Evolutionary conservation across 1,140 invertebrate species (phyloP).

Genomic region (Armadillidium nasatum): DNA sequence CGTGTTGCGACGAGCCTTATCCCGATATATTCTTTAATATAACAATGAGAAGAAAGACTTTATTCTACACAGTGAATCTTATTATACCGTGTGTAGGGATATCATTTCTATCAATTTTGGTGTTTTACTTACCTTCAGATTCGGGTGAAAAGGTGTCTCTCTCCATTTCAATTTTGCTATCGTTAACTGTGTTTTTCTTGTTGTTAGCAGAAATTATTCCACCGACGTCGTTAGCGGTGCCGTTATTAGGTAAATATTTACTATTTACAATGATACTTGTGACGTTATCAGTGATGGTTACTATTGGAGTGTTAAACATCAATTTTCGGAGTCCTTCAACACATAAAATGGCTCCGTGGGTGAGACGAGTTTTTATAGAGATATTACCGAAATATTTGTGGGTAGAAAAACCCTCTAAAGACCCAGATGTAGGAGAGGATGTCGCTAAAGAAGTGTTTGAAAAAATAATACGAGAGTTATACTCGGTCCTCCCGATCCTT

Average conservation of each 20-base stretch:
- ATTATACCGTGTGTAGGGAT: constrained; percentile 95
- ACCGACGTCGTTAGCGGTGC: constrained; percentile 95
- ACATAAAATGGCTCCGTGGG: constrained; percentile 90
- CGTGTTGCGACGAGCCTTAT: constrained; percentile 66
- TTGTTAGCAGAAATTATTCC: constrained; percentile 97
- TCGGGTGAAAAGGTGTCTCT: constrained; percentile 85
- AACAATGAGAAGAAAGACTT: constrained; percentile 87
- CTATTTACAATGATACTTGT: constrained; percentile 99
- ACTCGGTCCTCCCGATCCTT: constrained; percentile 7
- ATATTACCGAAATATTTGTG: constrained; percentile 55
- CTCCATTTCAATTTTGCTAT: constrained; percentile 97
- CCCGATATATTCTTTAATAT: constrained; percentile 95
- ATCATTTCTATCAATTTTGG: constrained; percentile 93
- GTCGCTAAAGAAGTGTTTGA: neutral
- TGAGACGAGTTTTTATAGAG: constrained; percentile 72
- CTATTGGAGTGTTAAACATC: constrained; percentile 95
- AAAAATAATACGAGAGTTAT: neutral
- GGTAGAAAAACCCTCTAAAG: constrained; percentile 59
- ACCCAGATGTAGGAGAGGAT: constrained; percentile 45
- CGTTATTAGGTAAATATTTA: constrained; percentile 95
- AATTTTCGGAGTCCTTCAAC: constrained; percentile 96
- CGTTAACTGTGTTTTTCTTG: constrained; percentile 98
- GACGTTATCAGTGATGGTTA: constrained; percentile 94
- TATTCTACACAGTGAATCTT: constrained; percentile 95
- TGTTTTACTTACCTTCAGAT: constrained; percentile 97